Base-by-base conservation (phyloP, 2,797 vertebrate genomes). In the Alcedo atthis region DNA sequence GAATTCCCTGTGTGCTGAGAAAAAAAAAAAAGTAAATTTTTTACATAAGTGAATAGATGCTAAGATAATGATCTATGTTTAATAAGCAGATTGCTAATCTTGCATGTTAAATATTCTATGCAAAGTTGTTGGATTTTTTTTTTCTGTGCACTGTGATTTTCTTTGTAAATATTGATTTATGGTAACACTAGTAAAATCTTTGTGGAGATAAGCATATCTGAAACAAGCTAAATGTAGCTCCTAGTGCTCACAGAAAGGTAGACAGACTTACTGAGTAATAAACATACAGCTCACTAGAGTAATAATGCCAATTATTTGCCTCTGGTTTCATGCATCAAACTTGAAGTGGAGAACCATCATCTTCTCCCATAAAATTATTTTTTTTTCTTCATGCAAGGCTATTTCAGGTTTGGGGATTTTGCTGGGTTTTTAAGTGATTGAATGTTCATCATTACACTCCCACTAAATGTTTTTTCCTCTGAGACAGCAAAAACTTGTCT, bases 401-500 rank as follows among this genome's bases (percentile, higher is more conserved):
- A 71, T 40, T 85, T 42, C 54, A 93, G 46, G 54, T 73, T 77
- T 67, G 67, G 62, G 77, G 46, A 62, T 76, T 71, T 84, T 91
- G 15, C 28, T 78, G 30, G 4, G 2, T 61, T 92, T 51, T 89
- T 22, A 81, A 87, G 53, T 77, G 43, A 84, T 73, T n/a, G 66
- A 46, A 37, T 84, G 48, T 84, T 90, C 81, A 78, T 89, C 30
- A 51, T 59, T 68, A 66, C 17, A 32, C 5, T 81, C 45, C n/a
- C 84, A 35, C 55, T 83, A 62, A 63, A 24, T 74, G 9, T 57
- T 21, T 87, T 90, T 84, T 92, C 84, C 86, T 78, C 33, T 63
- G 61, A 89, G 69, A 57, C 61, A 84, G 53, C 42, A 91, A 87
- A 79, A 94, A 66, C 37, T 69, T 86, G 30, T 81, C 45, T 66